Evolutionary conservation across 1,140 invertebrate species (phyloP), one percentile per base, ranked within the genome.

Genomic region (Chrysopa pallens): DNA sequence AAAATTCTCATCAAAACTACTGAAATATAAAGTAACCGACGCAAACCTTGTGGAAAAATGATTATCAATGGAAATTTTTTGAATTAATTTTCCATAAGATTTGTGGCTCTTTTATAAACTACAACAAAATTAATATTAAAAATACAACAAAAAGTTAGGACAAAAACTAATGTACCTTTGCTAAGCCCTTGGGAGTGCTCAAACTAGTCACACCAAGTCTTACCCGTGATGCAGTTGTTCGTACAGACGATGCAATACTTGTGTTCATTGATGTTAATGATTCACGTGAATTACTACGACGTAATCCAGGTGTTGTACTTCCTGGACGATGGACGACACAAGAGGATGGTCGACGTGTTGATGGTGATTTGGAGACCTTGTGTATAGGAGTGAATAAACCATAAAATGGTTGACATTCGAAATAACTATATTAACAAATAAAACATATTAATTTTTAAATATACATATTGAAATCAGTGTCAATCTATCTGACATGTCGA

Each of bases 341-440:
- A 49, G 70, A 68, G 42, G 60, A 56, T 37, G 73, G 70, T 58
- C 74, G 75, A 52, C 75, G 70, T 58, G 72, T 80, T n/a, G 76
- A 78, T 29, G 80, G 85, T 38, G 84, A 87, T 39, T 78, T 74
- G 49, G 74, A 80, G 37, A 93, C 83, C 68, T 93, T 93, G 52
- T 80, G 73, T 15, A 82, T 61, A 1, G 91, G 91, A 6, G 91
- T 87, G 67, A 98, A 97, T 27, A 97, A 67, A 2, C 93, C 94
- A 61, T 83, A 84, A 53, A 86, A 83, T 13, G 84, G 79, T 44
- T 74, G 72, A 62, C 93, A 97, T 48, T 86, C 78, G 66, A 97
- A 97, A 66, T 97, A 98, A 66, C 91, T 93, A 64, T 2, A 11
- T 12, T 4, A 12, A 33, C n/a, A n/a, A n/a, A 33, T 4, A 33